Evolutionary conservation across 2,888 invertebrate genomes (phyloP).

Genomic region (Neoscelio sp.): DNA sequence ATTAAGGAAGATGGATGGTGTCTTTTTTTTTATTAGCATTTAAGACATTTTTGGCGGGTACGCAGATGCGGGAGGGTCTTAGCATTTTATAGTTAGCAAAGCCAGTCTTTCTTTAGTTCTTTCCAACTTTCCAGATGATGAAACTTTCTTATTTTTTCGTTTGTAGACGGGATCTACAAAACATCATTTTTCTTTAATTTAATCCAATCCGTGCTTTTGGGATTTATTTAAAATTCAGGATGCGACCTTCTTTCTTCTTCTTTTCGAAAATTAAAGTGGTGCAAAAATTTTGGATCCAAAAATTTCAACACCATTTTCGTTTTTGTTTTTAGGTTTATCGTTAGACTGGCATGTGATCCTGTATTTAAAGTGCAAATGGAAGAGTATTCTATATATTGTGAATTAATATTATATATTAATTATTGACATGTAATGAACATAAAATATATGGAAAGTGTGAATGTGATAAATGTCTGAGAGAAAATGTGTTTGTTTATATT

Average conservation of each 20-base stretch:
- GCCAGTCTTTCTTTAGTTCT: constrained; percentile 53
- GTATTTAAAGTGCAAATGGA: constrained; percentile 81
- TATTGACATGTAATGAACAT: constrained; percentile 70
- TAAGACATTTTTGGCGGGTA: constrained; percentile 26
- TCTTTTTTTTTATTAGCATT: constrained; percentile 50
- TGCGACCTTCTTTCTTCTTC: constrained; percentile 25
- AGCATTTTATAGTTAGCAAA: constrained; percentile 58
- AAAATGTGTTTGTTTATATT: constrained; percentile 78
- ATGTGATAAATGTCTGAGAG: constrained; percentile 60
- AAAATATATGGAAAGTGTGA: constrained; percentile 58
- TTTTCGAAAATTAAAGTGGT: constrained; percentile 3
- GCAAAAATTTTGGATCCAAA: not conserved
- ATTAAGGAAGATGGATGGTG: not conserved
- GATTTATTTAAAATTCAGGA: not conserved
- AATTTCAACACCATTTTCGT: no score
- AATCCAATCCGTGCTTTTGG: not conserved
- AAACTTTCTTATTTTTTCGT: constrained; percentile 29
- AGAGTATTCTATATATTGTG: constrained; percentile 79
- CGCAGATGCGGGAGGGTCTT: constrained; percentile 10
- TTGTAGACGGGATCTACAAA: not conserved
- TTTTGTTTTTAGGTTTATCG: constrained; percentile 1
- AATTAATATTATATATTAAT: constrained; percentile 76
- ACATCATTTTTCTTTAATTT: no score
- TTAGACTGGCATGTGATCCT: constrained; percentile 80
- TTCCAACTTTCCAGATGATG: constrained; percentile 33